Base-by-base conservation (phyloP, 2,797 vertebrate species). In the Sebastes oblongus region DNA sequence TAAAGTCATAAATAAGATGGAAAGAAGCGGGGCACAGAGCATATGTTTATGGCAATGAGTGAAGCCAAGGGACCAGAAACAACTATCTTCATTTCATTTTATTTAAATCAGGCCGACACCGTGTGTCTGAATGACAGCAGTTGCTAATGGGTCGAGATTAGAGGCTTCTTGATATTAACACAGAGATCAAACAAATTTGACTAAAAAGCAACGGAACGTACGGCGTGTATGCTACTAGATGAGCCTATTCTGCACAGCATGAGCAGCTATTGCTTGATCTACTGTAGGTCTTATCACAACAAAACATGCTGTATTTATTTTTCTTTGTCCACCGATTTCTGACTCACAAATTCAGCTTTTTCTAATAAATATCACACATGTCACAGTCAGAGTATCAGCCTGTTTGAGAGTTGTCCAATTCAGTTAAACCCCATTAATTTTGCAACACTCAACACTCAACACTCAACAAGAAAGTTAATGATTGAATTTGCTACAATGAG, bases 1-100 rank as follows among this genome's bases (percentile, higher is more conserved):
- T 99, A 99, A 99, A 99, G 97, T 99, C 98, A 99, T 99, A 99
- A 99, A 99, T 99, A 99, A 99, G 98, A 99, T 98, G 97, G 98
- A 98, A 98, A 97, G 97, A 97, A 97, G 96, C 96, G 66, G 97
- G 97, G 98, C 98, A 95, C 97, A 95, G 97, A 99, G 98, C 98
- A 99, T 99, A 99, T 99, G 98, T 99, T 99, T 99, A 99, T 97
- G 97, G 98, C 98, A 97, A 98, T 97, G 98, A 99, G 97, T 96
- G 97, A 98, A 99, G 98, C 97, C 98, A 97, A 95, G 98, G 98
- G 98, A 99, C 96, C 98, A 96, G 97, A 98, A 97, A 98, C 97
- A 99, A 98, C 98, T 97, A 98, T 99, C 98, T 99, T 98, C 98
- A 99, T 99, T 98, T 99, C 96, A 98, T 98, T 99, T 99, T 97